Percentiles rank a stretch among this genome's conserved stretches.
Evolutionary conservation across 2,113 vertebrate species (phyloP).

Genomic region (Thalassarche chlororhynchos): DNA sequence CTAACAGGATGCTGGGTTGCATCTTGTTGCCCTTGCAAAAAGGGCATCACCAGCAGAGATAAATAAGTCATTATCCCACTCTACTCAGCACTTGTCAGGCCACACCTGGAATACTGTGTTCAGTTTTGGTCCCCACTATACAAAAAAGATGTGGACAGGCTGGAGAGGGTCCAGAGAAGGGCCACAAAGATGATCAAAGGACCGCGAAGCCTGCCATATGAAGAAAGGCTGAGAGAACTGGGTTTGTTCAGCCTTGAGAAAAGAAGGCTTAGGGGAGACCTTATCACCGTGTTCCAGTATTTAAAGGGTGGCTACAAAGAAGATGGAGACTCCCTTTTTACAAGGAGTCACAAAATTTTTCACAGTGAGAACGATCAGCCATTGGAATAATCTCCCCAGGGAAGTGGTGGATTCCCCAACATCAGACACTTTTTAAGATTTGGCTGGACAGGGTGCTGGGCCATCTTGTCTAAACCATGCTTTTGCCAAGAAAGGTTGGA

Average conservation of each 20-base stretch:
- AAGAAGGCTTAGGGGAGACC: neutral
- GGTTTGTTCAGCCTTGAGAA: neutral
- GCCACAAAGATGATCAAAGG: neutral
- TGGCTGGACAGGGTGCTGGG: neutral
- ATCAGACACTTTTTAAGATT: neutral
- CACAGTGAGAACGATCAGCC: neutral
- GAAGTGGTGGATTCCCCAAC: neutral
- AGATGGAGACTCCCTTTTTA: neutral
- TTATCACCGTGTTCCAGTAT: neutral
- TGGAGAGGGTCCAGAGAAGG: neutral
- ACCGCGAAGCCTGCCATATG: neutral
- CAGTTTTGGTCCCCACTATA: neutral
- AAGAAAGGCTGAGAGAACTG: neutral
- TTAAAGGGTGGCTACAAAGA: neutral
- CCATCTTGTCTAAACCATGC: neutral
- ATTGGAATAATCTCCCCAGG: neutral
- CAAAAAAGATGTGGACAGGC: neutral
- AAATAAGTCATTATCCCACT: neutral
- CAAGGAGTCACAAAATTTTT: neutral
- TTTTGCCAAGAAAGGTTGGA: neutral
- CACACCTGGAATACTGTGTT: neutral
- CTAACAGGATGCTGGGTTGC: neutral
- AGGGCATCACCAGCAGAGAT: neutral
- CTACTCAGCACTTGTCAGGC: neutral
- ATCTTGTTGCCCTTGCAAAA: neutral